These are phyloP conservation scores for Telmatherina bonti DNA, from an alignment of 2,797 vertebrate species.

Conservation along the genomic window DNA sequence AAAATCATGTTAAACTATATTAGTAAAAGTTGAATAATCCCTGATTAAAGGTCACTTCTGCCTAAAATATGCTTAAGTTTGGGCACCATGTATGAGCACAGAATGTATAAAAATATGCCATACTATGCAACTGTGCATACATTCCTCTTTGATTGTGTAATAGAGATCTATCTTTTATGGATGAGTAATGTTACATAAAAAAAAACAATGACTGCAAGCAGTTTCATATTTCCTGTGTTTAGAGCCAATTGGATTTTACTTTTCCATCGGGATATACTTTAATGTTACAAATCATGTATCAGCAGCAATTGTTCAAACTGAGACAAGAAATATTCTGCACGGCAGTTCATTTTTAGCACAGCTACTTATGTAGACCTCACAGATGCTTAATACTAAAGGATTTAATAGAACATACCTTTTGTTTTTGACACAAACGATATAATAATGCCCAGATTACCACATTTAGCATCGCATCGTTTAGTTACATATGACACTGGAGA, in stretches of 20 bases:
- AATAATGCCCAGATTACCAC: constrained; percentile 12
- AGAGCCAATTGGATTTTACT: not conserved
- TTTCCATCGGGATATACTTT: too few species aligned
- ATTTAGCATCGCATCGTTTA: constrained; percentile 56
- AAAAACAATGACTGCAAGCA: too few species aligned
- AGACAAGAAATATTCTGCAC: constrained; percentile 14
- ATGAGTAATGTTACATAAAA: too few species aligned
- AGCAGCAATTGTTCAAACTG: too few species aligned
- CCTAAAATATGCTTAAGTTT: too few species aligned
- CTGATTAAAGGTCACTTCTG: constrained; percentile 48
- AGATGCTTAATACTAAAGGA: not conserved
- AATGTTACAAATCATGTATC: too few species aligned
- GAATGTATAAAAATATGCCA: not conserved
- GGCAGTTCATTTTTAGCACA: not conserved
- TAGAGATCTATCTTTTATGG: too few species aligned
- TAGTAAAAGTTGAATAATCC: constrained; percentile 51
- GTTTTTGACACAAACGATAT: constrained; percentile 10
- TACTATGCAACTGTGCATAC: too few species aligned
- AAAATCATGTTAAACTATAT: constrained; percentile 50
- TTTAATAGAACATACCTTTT: constrained; percentile 20
- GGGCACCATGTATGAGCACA: too few species aligned
- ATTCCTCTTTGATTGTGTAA: too few species aligned
- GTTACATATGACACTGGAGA: constrained; percentile 61
- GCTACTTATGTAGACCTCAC: not conserved
- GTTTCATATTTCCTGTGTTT: not conserved